Evolutionary conservation across 2,113 vertebrate genomes (phyloP).

Genomic region (Pica pica): DNA sequence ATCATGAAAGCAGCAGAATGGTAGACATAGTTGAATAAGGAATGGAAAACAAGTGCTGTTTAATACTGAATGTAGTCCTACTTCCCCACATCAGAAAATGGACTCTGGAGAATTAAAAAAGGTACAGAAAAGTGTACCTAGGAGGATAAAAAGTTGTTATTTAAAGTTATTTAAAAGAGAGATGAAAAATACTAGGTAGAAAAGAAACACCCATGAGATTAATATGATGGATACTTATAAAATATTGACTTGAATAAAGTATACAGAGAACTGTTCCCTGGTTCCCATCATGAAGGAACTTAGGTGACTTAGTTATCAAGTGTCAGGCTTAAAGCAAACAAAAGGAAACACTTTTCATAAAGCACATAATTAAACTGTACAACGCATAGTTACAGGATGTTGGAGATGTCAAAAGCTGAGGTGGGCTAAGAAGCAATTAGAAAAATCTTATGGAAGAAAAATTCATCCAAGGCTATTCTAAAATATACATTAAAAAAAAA

Average conservation of each 20-base stretch:
- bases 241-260: neutral
- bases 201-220: neutral
- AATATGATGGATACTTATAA: neutral
- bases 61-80: neutral
- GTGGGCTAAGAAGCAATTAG: slow-evolving; percentile 1
- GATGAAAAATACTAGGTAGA: neutral
- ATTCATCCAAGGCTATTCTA: neutral
- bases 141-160: neutral
- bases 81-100: neutral
- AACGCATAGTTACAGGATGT: neutral
- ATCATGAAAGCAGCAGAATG: neutral
- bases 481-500: neutral
- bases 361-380: slow-evolving; percentile 9
- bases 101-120: neutral
- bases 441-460: neutral
- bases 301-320: neutral
- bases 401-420: slow-evolving; percentile 23
- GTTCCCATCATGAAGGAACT: neutral
- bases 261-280: neutral
- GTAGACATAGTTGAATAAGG: neutral
- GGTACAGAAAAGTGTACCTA: neutral
- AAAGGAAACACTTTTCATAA: slow-evolving; percentile 35
- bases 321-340: slow-evolving; percentile 17
- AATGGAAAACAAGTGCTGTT: neutral
- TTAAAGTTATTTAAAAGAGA: neutral